Evolutionary conservation across 2,113 vertebrate species (phyloP).

Genomic region (Halichoerus grypus): DNA sequence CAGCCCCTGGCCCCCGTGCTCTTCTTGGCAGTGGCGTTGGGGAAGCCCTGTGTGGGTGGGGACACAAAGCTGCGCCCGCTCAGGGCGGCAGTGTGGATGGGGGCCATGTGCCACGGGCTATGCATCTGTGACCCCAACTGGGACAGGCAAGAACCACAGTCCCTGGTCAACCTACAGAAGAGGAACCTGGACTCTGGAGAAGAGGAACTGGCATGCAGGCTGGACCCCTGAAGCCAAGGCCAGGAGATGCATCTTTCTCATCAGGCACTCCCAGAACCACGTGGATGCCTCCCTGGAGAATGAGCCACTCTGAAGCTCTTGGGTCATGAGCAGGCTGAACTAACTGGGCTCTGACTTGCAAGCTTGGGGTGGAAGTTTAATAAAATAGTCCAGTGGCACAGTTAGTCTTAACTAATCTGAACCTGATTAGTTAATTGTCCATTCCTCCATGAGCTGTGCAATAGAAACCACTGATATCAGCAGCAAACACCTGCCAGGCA

Average conservation of each 20-base stretch:
- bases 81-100: background rate
- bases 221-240: constrained; percentile 94
- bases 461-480: constrained; percentile 95
- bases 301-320: constrained; percentile 93
- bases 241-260: constrained; percentile 96
- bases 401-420: too few relatives aligned
- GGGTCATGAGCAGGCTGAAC: constrained; percentile 97
- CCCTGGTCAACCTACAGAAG: constrained; percentile 91
- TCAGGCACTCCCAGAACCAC: constrained; percentile 96
- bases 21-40: background rate
- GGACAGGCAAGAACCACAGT: constrained; percentile 92
- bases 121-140: background rate
- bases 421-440: constrained; percentile 84
- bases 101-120: background rate
- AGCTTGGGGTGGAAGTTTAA: constrained; percentile 95
- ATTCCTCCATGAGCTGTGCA: constrained; percentile 96
- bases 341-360: constrained; percentile 93
- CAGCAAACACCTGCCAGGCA: constrained; percentile 94
- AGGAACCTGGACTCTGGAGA: constrained; percentile 88
- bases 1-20: rapidly evolving
- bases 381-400: constrained; percentile 88
- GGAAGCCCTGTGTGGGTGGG: background rate
- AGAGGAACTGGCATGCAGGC: constrained; percentile 89
- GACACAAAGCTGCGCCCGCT: background rate
- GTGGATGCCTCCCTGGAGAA: constrained; percentile 91